Evolutionary conservation across 2,888 invertebrate species (phyloP).

Genomic region (Drosophila flavopinicola): DNA sequence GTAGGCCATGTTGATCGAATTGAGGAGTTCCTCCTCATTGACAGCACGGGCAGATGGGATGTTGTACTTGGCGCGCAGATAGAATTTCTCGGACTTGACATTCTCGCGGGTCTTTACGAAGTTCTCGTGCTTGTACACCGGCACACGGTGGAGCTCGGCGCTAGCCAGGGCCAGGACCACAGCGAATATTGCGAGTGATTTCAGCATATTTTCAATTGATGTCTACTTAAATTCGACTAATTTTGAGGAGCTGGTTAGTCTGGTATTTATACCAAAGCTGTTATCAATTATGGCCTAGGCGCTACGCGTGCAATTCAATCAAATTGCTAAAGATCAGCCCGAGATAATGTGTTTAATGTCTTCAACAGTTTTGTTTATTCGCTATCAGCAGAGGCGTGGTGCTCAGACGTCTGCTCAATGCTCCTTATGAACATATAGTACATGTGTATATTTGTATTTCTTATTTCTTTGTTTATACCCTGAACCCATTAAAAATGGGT

Average conservation of each 20-base stretch:
- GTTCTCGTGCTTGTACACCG: constrained; percentile 59
- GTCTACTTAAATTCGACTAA: constrained; percentile 64
- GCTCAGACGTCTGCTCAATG: constrained; percentile 8
- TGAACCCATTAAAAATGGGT: too few relatives aligned
- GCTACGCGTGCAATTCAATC: constrained; percentile 30
- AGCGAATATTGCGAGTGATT: constrained; percentile 43
- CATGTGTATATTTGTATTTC: background rate
- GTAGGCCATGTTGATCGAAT: constrained; percentile 97
- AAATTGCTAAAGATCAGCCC: constrained; percentile 30
- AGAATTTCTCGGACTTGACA: constrained; percentile 42
- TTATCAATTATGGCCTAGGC: constrained; percentile 25
- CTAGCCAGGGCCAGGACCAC: constrained; percentile 62
- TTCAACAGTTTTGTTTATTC: constrained; percentile 7
- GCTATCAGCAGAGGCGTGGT: background rate
- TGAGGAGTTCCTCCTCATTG: constrained; percentile 86
- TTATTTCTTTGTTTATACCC: background rate
- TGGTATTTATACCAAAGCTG: constrained; percentile 36
- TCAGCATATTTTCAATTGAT: constrained; percentile 47
- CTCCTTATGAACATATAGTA: constrained; percentile 1
- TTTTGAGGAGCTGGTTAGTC: background rate
- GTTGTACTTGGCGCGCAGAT: constrained; percentile 60
- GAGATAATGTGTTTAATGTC: constrained; percentile 34
- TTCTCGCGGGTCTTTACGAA: constrained; percentile 55
- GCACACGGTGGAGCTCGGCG: constrained; percentile 62
- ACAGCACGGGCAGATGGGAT: constrained; percentile 40